Base-by-base conservation (phyloP, 2,797 vertebrate genomes). In the Mormyrus hasselquistii region DNA sequence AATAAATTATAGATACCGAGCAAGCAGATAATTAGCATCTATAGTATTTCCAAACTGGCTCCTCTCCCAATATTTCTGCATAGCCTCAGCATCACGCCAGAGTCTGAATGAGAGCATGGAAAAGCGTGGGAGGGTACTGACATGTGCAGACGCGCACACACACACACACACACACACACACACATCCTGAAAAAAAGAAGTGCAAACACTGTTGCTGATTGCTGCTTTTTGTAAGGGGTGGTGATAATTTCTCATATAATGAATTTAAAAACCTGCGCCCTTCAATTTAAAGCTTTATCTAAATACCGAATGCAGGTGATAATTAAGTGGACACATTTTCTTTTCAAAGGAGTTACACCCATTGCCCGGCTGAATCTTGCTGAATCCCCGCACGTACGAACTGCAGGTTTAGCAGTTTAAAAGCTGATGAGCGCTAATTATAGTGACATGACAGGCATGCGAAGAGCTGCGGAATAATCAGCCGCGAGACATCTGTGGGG, bases 31-130 rank as follows among this genome's bases (percentile, higher is more conserved):
- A 53, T 86, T 53, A 53, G 49, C 53, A 55, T 86, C 29, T 86
- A 86, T 53, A 82, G 76, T 82, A 82, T 82, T 82, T 82, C 76
- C 76, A 86, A 86, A 55, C 84, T 59, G 53, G 86, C 53, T 87
- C 86, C 4, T 87, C 55, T 86, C 86, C 55, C 52, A 87, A 59
- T 59, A 87, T 59, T 87, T 57, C 29, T 59, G 52, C 86, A 59
- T 9, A 10, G 38, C 19, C 52, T 87, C 29, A 57, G 53, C 29
- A 62, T 87, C 34, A 87, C 55, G 34, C 50, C 86, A 59, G 53
- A 87, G 16, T 59, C 53, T 57, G 53, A 87, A 87, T 59, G 29
- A 87, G 29, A 55, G 53, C 52, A 22, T 87, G 86, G 34, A 87
- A 87, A 19, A 44, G 29, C 25, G 52, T 59, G 53, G 52, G 86